A percentile compares a stretch with the other conserved stretches of the same genome.
Conservation (phyloP, 2,113 vertebrate species). For the Oryzias curvinotus region DNA sequence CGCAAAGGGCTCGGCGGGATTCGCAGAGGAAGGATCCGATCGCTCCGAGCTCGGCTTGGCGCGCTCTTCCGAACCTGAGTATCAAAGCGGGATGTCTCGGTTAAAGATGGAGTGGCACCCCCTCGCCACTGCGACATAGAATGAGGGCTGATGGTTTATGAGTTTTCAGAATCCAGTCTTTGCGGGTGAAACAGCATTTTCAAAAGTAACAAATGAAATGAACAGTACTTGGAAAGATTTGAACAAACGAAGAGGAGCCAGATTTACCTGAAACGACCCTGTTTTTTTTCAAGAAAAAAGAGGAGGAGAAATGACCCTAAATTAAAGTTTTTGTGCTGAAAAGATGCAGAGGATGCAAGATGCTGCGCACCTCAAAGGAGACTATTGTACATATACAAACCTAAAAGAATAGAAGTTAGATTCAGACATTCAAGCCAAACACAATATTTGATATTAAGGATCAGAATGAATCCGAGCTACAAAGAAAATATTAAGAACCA, state of each 20-base stretch:
- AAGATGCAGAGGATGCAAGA: slow-evolving; percentile 7
- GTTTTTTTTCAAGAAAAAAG: too few species aligned
- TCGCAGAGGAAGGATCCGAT: slow-evolving; percentile 67
- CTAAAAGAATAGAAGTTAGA: background rate
- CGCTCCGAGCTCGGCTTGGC: slow-evolving; percentile 80
- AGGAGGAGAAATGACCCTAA: too few species aligned
- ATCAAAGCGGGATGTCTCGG: background rate
- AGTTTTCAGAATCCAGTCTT: too few species aligned
- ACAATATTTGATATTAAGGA: background rate
- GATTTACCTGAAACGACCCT: too few species aligned
- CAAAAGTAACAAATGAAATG: too few species aligned
- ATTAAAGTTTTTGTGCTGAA: background rate
- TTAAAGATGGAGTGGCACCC: background rate
- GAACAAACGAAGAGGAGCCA: too few species aligned
- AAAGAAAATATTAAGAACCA: slow-evolving; percentile 47
- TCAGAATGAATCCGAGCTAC: slow-evolving; percentile 7
- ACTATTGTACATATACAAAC: background rate
- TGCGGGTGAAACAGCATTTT: too few species aligned
- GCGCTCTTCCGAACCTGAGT: slow-evolving; percentile 90
- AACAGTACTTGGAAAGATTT: too few species aligned
- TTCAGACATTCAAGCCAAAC: slow-evolving; percentile 2
- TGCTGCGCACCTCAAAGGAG: background rate
- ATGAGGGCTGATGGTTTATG: too few species aligned
- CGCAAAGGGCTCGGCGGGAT: slow-evolving; percentile 72
- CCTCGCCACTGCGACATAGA: too few species aligned